phyloP scores from a whole-genome alignment of 2,113 vertebrate genomes.

The Odocoileus hemionus region DNA sequence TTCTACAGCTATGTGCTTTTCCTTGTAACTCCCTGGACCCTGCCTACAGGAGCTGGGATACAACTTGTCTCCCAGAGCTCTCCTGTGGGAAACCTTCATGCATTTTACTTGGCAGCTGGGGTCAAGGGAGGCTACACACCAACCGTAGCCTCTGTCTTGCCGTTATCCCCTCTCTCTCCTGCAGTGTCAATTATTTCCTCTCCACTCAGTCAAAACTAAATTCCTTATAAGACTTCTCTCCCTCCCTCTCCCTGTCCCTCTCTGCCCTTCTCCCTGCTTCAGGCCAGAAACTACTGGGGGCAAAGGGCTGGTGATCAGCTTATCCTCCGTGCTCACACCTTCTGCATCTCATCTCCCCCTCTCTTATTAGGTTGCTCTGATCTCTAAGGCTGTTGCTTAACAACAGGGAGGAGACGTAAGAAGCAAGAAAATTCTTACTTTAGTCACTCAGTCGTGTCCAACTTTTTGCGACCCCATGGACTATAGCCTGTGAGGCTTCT shows the following conservation, averaged over 20 bases:
- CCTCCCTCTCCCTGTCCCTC: not conserved
- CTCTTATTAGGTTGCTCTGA: not conserved
- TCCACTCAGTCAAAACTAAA: not conserved
- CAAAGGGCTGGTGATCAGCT: not conserved
- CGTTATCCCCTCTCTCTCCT: not conserved
- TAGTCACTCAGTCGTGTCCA: not conserved
- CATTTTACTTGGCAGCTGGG: not conserved
- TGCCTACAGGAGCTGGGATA: not conserved
- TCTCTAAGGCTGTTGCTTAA: not conserved
- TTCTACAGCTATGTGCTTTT: not conserved
- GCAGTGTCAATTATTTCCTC: not conserved
- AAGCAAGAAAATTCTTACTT: not conserved
- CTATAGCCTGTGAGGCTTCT: not conserved
- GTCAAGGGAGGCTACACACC: not conserved
- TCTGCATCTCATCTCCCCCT: not conserved
- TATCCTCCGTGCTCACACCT: accelerated
- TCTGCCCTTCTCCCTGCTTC: not conserved
- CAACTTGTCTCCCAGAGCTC: not conserved
- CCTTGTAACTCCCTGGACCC: not conserved
- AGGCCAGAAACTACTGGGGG: not conserved
- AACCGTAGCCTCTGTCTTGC: not conserved
- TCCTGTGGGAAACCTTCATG: not conserved
- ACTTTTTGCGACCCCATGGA: not conserved
- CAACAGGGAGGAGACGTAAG: not conserved
- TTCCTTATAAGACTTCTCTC: not conserved